Evolutionary conservation across 2,888 invertebrate genomes (phyloP), one percentile per base, ranked within the genome.

Genomic region (Mythimna ferrago): DNA sequence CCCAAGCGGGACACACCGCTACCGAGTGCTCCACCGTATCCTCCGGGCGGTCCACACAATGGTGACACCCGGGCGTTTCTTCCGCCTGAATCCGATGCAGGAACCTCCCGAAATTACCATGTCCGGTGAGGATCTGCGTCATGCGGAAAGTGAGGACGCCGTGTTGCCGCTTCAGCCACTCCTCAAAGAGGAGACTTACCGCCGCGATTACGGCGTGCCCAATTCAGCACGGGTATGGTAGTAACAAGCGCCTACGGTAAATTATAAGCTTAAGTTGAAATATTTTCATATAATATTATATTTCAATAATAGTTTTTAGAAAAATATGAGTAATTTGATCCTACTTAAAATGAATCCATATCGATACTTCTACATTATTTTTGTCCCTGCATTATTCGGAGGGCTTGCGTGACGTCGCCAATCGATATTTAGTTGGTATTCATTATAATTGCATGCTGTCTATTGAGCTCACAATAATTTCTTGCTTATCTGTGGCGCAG

Each of bases 391-490:
- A 68, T 87, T 89, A 81, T 21, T 35, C 44, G 44, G 71, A 64
- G 78, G 82, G 87, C 76, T 94, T 86, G 94, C 94, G 94, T 94
- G 94, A 88, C 78, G 84, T 90, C 83, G 76, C 82, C 85, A 93
- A 93, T 94, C 94, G 92, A 94, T 94, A 93, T 87, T 90, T 90
- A 89, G 91, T 91, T 88, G 89, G 91, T 92, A 92, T 93, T 92
- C 92, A 92, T 93, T 91, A 93, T 92, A 94, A 93, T 93, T 93
- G 93, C 93, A 93, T 92, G 93, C 90, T 91, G 85, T 88, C 88
- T 89, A 89, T 88, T 90, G 88, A 91, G 89, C 90, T 93, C 89
- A 91, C 92, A 92, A 92, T 89, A 86, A 91, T 92, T 91, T 86
- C 87, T 86, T 80, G 85, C 85, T 88, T 85, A 81, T 83, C 87